These are phyloP conservation scores for Corella eumyota DNA, from an alignment of 23 tunicate genomes.

Conservation along the genomic window DNA sequence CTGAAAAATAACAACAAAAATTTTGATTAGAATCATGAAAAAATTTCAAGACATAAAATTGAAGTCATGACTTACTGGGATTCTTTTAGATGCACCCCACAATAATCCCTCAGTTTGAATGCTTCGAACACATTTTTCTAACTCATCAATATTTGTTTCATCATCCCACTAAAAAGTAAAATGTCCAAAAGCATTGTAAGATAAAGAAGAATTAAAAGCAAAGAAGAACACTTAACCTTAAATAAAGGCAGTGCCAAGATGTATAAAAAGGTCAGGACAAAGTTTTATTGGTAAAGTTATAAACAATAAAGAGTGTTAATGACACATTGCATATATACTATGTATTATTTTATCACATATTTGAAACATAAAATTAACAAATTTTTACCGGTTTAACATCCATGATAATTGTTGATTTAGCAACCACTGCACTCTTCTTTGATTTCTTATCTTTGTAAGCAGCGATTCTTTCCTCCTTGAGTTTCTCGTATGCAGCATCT, in stretches of 20 bases:
- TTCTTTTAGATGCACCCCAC: conserved; percentile 81
- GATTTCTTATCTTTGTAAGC: conserved; percentile 47
- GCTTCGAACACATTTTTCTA: conserved; percentile 61
- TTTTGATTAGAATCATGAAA: not conserved
- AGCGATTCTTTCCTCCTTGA: conserved; percentile 43
- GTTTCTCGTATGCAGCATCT: conserved; percentile 39
- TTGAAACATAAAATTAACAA: conserved; percentile 1
- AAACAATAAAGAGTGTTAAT: too few relatives aligned
- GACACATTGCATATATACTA: too few relatives aligned
- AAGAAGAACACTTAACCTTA: not conserved
- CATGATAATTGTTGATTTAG: conserved; percentile 68
- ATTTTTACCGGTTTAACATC: conserved; percentile 89
- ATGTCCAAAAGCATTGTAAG: not conserved
- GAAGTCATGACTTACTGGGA: conserved; percentile 6
- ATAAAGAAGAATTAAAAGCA: not conserved
- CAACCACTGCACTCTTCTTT: conserved; percentile 47
- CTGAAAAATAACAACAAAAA: not conserved
- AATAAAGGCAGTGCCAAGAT: not conserved
- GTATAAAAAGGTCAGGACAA: too few relatives aligned
- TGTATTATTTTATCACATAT: too few relatives aligned
- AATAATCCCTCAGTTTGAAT: conserved; percentile 69
- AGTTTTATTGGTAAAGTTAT: too few relatives aligned
- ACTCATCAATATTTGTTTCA: conserved; percentile 87
- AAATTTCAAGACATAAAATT: not conserved
- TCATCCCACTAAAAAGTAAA: conserved; percentile 66